Conservation (phyloP, 1,140 invertebrate species). For the Papilio glaucus region DNA sequence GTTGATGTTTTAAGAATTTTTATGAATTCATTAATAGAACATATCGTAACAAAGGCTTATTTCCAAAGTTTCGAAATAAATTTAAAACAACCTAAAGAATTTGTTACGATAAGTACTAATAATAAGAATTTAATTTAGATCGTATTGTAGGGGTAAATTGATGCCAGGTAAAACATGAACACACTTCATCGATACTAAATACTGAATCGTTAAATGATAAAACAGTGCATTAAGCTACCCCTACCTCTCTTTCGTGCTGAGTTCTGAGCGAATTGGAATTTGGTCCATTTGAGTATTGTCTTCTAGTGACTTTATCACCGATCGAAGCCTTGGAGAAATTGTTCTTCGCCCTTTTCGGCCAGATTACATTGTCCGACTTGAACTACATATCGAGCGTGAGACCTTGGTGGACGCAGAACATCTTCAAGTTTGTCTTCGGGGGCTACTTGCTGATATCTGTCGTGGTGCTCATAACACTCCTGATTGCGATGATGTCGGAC, state of each 20-base stretch:
- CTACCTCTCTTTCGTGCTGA: conserved; percentile 44
- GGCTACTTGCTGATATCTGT: conserved; percentile 99
- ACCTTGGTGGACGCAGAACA: conserved; percentile 90
- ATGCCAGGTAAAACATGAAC: conserved; percentile 48
- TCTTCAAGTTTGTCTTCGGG: conserved; percentile 95
- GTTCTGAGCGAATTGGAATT: conserved; percentile 53
- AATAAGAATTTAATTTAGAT: conserved; percentile 41
- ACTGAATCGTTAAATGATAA: conserved; percentile 16
- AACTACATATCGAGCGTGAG: conserved; percentile 87
- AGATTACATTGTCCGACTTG: conserved; percentile 94
- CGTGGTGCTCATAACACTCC: conserved; percentile 98
- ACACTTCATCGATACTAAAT: conserved; percentile 45
- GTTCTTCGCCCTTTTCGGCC: conserved; percentile 98
- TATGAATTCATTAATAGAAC: conserved; percentile 35
- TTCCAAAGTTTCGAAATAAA: background rate
- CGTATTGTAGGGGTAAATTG: conserved; percentile 57
- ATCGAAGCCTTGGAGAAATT: conserved; percentile 97
- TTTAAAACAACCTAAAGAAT: conserved; percentile 28
- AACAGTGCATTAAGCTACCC: conserved; percentile 67
- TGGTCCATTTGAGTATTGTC: conserved; percentile 76
- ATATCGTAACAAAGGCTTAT: conserved; percentile 45
- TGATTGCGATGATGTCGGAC: conserved; percentile 99
- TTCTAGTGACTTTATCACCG: conserved; percentile 92
- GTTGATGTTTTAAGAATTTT: conserved; percentile 40
- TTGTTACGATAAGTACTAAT: conserved; percentile 41